phyloP scores from a whole-genome alignment of 2,888 invertebrate genomes.

The Leptinotarsa peninsularis region DNA sequence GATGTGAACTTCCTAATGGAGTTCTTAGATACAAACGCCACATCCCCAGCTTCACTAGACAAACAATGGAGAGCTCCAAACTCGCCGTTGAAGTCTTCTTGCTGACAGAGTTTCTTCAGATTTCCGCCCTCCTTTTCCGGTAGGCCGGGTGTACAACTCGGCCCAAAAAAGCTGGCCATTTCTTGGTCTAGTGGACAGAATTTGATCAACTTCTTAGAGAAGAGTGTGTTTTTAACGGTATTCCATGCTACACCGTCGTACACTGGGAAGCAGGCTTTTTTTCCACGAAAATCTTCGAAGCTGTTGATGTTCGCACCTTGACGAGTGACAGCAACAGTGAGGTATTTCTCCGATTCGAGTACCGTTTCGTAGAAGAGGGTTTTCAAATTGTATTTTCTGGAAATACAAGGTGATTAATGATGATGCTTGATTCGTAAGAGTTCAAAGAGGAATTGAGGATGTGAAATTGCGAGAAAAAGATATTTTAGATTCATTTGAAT shows the following conservation, averaged over 20 bases:
- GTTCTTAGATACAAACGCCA: conserved; percentile 76
- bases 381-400: conserved; percentile 70
- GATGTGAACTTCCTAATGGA: conserved; percentile 63
- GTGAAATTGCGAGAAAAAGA: no score
- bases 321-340: conserved; percentile 77
- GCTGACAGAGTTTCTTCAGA: conserved; percentile 48
- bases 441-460: no score
- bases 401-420: conserved; percentile 23
- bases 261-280: conserved; percentile 84
- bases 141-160: conserved; percentile 73
- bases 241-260: conserved; percentile 81
- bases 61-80: conserved; percentile 76
- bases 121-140: conserved; percentile 54
- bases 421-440: no score
- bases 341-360: conserved; percentile 71
- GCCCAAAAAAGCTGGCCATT: conserved; percentile 73
- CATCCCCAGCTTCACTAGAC: conserved; percentile 77
- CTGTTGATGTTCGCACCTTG: conserved; percentile 70
- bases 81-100: conserved; percentile 69
- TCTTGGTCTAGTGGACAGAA: conserved; percentile 65
- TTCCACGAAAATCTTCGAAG: conserved; percentile 76
- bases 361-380: conserved; percentile 75
- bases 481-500: no score
- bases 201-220: conserved; percentile 59
- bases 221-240: conserved; percentile 69